Base-by-base conservation (phyloP, 2,888 invertebrate genomes). In the Drosophila antonietae region DNA sequence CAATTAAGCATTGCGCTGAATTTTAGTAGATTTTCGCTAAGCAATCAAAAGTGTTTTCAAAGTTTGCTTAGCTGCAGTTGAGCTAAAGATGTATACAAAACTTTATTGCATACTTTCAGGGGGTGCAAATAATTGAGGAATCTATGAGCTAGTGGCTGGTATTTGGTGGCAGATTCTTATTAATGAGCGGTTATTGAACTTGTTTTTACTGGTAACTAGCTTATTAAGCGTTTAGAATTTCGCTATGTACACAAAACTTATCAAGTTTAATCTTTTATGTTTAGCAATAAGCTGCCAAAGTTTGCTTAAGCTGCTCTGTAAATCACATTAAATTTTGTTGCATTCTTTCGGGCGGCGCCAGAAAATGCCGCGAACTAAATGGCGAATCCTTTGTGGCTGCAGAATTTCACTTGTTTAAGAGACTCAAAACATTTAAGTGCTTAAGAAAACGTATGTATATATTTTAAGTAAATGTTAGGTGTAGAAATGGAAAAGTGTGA, bases 271-370 rank as follows among this genome's bases (percentile, higher is more conserved):
- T 39, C 53, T 39, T 12, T 37, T n/a, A 28, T 41, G 39, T 55
- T 41, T 3, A 0, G 12, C n/a, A 12, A 14, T 2, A 18, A 55
- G 28, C 55, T 18, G 23, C 1, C 7, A 31, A 41, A 44, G 20
- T 37, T 18, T 44, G 39, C 20, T 28, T 12, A n/a, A 31, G 60
- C 3, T 31, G 15, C 3, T 15, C 8, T 6, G 49, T 9, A 14
- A 18, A 6, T n/a, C 15, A 31, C 20, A 23, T 33, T 31, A 66
- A 39, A 67, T 67, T 55, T 47, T 46, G 53, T 39, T 33, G 62
- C 63, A 62, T 62, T 63, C 64, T 66, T 66, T 62, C 20, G 33
- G 18, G 46, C 37, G 52, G 31, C 46, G 6, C 0, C 2, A 2
- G 18, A 23, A 44, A 47, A 37, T 37, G 23, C 23, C 5, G 2